phyloP scores from a whole-genome alignment of 2,113 vertebrate species.

The Anguilla japonica region DNA sequence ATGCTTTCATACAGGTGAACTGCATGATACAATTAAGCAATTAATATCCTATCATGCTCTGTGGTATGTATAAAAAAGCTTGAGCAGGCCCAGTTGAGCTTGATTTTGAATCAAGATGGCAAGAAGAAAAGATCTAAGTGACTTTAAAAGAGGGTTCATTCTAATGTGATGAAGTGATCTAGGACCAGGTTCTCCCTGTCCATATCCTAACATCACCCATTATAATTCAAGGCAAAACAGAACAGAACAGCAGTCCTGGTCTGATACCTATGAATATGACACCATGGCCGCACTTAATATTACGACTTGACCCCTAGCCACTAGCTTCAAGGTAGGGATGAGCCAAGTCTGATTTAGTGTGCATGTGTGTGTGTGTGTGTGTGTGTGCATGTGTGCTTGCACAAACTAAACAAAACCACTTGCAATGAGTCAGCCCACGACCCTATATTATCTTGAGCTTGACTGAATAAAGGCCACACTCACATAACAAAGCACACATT shows the following conservation, averaged over 20 bases:
- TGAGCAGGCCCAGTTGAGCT: too few relatives aligned
- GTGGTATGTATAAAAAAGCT: too few relatives aligned
- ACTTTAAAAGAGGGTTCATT: too few relatives aligned
- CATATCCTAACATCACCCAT: too few relatives aligned
- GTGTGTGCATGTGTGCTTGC: not conserved
- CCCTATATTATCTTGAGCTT: not conserved
- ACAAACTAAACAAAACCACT: not conserved
- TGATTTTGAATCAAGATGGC: too few relatives aligned
- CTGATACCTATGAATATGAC: not conserved
- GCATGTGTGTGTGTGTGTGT: not conserved
- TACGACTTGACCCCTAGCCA: not conserved
- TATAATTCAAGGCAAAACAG: too few relatives aligned
- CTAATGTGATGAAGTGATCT: too few relatives aligned
- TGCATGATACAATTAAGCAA: too few relatives aligned
- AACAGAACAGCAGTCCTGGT: not conserved
- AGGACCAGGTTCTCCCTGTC: too few relatives aligned
- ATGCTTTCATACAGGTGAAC: too few relatives aligned
- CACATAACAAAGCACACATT: not conserved
- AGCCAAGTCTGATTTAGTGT: not conserved
- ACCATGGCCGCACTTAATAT: not conserved
- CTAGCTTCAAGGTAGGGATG: not conserved
- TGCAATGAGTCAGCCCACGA: not conserved
- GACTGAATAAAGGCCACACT: not conserved
- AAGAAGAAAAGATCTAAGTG: too few relatives aligned
- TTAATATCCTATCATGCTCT: too few relatives aligned